A percentile compares a stretch with the other conserved stretches of the same genome.
Conservation (phyloP, 2,113 vertebrate species). For the Todiramphus saurophagus region DNA sequence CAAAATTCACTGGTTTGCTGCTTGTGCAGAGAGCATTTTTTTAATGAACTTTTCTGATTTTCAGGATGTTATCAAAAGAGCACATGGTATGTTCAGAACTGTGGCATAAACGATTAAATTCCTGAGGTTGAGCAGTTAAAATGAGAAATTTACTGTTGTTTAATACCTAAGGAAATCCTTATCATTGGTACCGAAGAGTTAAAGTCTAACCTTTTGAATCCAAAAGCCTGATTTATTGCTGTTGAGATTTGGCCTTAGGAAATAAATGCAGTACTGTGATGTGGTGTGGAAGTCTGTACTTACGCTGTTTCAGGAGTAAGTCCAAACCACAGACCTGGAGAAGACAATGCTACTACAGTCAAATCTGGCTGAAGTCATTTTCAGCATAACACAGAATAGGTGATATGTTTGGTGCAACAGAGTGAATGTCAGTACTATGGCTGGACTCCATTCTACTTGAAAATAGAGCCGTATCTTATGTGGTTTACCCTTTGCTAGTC, state of each 20-base stretch:
- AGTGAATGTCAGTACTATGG: neutral
- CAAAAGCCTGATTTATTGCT: constrained; percentile 38
- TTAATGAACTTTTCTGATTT: neutral
- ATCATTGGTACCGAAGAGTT: constrained; percentile 27
- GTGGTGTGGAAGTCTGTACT: constrained; percentile 59
- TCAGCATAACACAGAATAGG: constrained; percentile 24
- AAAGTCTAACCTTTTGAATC: constrained; percentile 33
- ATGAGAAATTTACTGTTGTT: neutral
- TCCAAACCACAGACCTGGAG: constrained; percentile 63
- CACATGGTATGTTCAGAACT: neutral
- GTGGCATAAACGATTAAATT: neutral
- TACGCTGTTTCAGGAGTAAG: constrained; percentile 18
- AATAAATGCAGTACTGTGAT: constrained; percentile 56
- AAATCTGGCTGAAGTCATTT: constrained; percentile 47
- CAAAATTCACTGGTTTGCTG: neutral
- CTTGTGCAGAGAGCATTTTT: neutral
- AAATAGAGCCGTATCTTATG: constrained; percentile 29
- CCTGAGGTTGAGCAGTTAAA: neutral
- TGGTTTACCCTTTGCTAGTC: neutral
- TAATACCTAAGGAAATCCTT: constrained; percentile 23
- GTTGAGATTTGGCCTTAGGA: constrained; percentile 33
- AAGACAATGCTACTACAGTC: constrained; percentile 61
- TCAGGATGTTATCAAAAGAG: neutral
- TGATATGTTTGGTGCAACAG: constrained; percentile 10
- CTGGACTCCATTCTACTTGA: constrained; percentile 14